Percentiles rank a stretch among this genome's conserved stretches.
phyloP scores from a whole-genome alignment of 2,797 vertebrate species.

The Cetoscarus ocellatus region DNA sequence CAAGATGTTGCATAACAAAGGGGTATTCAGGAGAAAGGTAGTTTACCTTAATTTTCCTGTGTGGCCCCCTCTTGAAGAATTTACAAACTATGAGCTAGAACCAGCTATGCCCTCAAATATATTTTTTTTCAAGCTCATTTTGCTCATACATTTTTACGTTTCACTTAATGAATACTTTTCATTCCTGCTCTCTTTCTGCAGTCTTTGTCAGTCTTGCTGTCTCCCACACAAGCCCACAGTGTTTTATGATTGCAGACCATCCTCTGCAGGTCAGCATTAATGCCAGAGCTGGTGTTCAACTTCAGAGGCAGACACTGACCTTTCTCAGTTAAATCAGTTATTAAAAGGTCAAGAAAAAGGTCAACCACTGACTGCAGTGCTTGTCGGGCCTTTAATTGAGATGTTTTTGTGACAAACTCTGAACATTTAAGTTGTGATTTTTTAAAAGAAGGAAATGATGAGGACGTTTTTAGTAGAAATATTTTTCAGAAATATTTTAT shows the following conservation, averaged over 20 bases:
- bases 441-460: background rate
- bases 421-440: background rate
- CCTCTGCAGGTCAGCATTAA: slow-evolving; percentile 18
- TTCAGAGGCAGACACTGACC: slow-evolving; percentile 38
- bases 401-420: background rate
- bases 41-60: no score
- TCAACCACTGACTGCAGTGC: background rate
- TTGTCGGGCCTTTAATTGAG: slow-evolving; percentile 2
- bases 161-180: slow-evolving; percentile 10
- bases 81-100: no score
- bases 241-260: slow-evolving; percentile 5
- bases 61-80: no score
- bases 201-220: background rate
- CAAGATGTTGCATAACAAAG: no score
- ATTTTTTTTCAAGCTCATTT: no score
- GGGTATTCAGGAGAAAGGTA: no score
- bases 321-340: slow-evolving; percentile 32
- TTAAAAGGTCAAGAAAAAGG: slow-evolving; percentile 44
- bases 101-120: no score
- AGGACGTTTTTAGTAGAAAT: background rate
- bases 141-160: no score
- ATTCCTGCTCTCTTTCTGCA: background rate
- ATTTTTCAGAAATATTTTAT: background rate
- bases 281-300: slow-evolving; percentile 30
- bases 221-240: slow-evolving; percentile 4